A percentile compares a stretch with the other conserved stretches of the same genome.
Conservation (phyloP, 2,797 vertebrate species). For the Acrossocheilus wenchowensis region DNA sequence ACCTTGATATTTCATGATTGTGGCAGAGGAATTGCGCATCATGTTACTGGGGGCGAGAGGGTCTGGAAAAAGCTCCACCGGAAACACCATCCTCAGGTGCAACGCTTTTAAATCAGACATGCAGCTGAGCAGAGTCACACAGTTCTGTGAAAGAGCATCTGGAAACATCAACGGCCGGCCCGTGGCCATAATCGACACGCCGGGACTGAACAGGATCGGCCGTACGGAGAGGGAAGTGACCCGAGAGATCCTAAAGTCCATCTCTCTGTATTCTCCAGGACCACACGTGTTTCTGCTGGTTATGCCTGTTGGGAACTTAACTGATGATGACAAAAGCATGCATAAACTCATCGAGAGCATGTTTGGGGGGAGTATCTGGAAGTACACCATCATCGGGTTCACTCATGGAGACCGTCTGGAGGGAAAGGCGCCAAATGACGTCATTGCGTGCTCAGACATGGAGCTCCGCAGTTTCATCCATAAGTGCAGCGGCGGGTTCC, state of each 20-base stretch:
- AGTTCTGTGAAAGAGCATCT: slow-evolving; percentile 57
- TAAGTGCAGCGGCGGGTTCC: slow-evolving; percentile 68
- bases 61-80: slow-evolving; percentile 68
- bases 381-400: slow-evolving; percentile 72
- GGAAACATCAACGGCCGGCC: slow-evolving; percentile 39
- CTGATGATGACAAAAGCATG: slow-evolving; percentile 69
- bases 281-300: slow-evolving; percentile 68
- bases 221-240: slow-evolving; percentile 49
- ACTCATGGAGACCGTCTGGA: slow-evolving; percentile 68
- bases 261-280: slow-evolving; percentile 64
- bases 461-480: slow-evolving; percentile 68
- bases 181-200: slow-evolving; percentile 68
- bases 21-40: slow-evolving; percentile 64
- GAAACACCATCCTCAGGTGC: slow-evolving; percentile 70
- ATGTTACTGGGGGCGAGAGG: slow-evolving; percentile 72
- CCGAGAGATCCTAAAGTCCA: slow-evolving; percentile 64
- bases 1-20: background rate
- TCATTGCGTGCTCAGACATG: slow-evolving; percentile 63
- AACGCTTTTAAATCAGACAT: slow-evolving; percentile 65
- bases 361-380: slow-evolving; percentile 69
- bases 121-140: slow-evolving; percentile 65
- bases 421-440: slow-evolving; percentile 59
- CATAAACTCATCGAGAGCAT: slow-evolving; percentile 63
- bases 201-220: slow-evolving; percentile 65
- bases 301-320: slow-evolving; percentile 67